These are phyloP conservation scores for Ramphastos sulfuratus DNA, from an alignment of 2,113 vertebrate genomes.

Conservation along the genomic window DNA sequence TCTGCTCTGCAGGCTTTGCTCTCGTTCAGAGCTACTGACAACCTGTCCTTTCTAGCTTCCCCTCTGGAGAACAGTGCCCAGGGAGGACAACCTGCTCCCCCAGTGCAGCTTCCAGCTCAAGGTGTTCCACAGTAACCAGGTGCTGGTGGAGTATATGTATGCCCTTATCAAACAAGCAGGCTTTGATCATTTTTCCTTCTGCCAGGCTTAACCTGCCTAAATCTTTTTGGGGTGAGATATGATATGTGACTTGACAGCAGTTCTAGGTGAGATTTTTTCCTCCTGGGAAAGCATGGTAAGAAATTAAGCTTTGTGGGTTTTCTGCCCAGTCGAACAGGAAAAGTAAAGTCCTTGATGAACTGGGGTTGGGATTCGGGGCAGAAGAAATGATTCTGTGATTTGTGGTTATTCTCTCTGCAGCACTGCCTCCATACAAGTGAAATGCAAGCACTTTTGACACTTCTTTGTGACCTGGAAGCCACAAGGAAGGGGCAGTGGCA, in stretches of 20 bases:
- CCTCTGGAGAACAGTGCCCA: background rate
- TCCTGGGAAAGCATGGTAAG: slow-evolving; percentile 35
- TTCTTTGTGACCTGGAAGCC: slow-evolving; percentile 29
- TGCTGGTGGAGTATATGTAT: background rate
- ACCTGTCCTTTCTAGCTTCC: background rate
- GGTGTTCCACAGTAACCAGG: background rate
- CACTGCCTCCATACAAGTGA: background rate
- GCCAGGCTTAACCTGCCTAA: slow-evolving; percentile 44
- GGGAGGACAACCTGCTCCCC: background rate
- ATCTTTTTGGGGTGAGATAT: slow-evolving; percentile 10
- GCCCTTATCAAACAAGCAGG: slow-evolving; percentile 34
- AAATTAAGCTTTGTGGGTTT: slow-evolving; percentile 49
- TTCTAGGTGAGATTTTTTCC: slow-evolving; percentile 59
- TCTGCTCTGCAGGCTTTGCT: background rate
- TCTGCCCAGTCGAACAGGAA: slow-evolving; percentile 15
- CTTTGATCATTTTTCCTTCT: slow-evolving; percentile 40
- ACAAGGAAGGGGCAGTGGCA: background rate
- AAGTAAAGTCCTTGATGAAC: slow-evolving; percentile 38
- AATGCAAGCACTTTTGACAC: slow-evolving; percentile 25
- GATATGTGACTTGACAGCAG: slow-evolving; percentile 40
- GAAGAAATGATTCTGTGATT: slow-evolving; percentile 20
- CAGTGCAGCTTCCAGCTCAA: background rate
- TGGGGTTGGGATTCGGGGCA: background rate
- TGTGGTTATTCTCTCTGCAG: slow-evolving; percentile 1
- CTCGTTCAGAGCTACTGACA: background rate